These are phyloP conservation scores for Porites rus DNA, from an alignment of 92 coral and sea anemone genomes.

Conservation along the genomic window DNA sequence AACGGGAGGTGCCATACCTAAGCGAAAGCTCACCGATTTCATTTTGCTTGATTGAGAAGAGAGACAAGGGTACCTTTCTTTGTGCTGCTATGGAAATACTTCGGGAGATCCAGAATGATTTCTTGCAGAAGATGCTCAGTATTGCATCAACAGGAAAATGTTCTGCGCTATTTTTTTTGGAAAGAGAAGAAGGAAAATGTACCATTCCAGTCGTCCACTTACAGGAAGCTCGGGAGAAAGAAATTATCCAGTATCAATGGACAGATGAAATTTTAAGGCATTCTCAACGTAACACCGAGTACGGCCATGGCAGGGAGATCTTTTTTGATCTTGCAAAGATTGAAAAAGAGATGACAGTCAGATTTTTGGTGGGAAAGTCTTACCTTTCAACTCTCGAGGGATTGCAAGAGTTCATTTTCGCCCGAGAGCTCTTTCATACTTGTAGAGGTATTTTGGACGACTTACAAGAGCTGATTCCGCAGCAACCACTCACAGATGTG, in stretches of 20 bases:
- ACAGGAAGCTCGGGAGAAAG: constrained; percentile 90
- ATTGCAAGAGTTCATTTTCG: constrained; percentile 82
- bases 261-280: constrained; percentile 79
- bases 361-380: constrained; percentile 81
- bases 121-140: constrained; percentile 74
- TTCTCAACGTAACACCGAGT: constrained; percentile 38
- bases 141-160: constrained; percentile 79
- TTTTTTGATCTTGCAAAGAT: constrained; percentile 83
- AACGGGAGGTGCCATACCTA: constrained; percentile 66
- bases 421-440: constrained; percentile 93
- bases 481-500: constrained; percentile 72
- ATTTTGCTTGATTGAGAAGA: constrained; percentile 81
- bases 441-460: constrained; percentile 85
- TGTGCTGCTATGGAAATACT: constrained; percentile 72
- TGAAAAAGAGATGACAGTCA: constrained; percentile 83
- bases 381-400: constrained; percentile 71
- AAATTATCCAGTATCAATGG: constrained; percentile 90
- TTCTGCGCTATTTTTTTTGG: constrained; percentile 79
- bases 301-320: constrained; percentile 86
- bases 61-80: constrained; percentile 75
- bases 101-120: constrained; percentile 79
- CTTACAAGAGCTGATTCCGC: constrained; percentile 76
- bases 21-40: constrained; percentile 79
- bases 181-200: constrained; percentile 54
- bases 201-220: constrained; percentile 72